Base-by-base conservation (phyloP, 92 coral and sea anemone genomes). In the Diadumene lineata region DNA sequence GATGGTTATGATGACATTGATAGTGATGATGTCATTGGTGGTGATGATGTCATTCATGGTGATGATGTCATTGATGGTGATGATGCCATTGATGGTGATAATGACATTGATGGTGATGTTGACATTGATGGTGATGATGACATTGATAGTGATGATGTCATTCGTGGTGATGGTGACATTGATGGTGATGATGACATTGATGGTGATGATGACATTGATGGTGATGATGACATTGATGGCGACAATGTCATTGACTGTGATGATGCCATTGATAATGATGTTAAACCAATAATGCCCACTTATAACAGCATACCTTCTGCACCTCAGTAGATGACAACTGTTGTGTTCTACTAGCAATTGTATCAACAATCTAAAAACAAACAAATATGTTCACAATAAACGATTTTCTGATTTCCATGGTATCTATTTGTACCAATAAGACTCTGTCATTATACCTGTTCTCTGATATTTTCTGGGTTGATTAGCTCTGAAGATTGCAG, bases 291-390 rank as follows among this genome's bases (percentile, higher is more conserved):
- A 58, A 26, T 0, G 3, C 27, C n/a, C 0, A 4, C 2, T 17
- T 10, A 50, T 23, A 7, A 8, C 30, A 22, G 17, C 91, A 15
- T 71, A 90, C 96, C 60, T 60, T 70, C 56, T 81, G 85, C 28
- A 87, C 89, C 50, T 87, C 89, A 31, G 55, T 67, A 15, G 92
- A 84, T 23, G 92, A 74, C 53, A 90, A 74, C 50, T 87, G 93
- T 33, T 87, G 89, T 0, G 92, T 87, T 51, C 90, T 85, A 26
- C 89, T 73, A 34, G 81, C 76, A 38, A 90, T 87, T 69, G 74
- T 66, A 71, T 90, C 96, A 60, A 79, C 89, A 26, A 87, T 71
- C 96, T 90, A 64, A 58, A 73, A 63, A 32, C 53, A 60, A 82
- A n/a, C n/a, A n/a, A n/a, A n/a, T n/a, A n/a, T n/a, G n/a, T n/a